A percentile compares a stretch with the other conserved stretches of the same genome.
Evolutionary conservation across 2,797 vertebrate species (phyloP).

Genomic region (Sebastes kiyomatsui): DNA sequence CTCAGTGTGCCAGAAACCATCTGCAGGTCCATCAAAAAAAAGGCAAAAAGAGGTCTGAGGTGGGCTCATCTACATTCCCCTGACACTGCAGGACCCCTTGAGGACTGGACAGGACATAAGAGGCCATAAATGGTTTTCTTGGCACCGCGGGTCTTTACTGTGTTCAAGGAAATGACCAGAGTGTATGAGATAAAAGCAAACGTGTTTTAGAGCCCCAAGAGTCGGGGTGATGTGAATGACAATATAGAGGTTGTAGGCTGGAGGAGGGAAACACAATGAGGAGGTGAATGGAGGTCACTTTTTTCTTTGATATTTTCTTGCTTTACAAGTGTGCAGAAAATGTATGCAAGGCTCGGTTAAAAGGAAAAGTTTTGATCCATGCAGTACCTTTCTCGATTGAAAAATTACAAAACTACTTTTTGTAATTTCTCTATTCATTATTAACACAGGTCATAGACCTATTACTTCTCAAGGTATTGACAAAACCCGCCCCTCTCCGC

Average conservation of each 20-base stretch:
- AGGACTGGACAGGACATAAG: slow-evolving; percentile 62
- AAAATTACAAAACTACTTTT: slow-evolving; percentile 43
- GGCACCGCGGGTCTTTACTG: slow-evolving; percentile 71
- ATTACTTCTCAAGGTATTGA: slow-evolving; percentile 66
- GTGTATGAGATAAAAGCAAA: slow-evolving; percentile 75
- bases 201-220: slow-evolving; percentile 59
- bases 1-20: slow-evolving; percentile 29
- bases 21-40: slow-evolving; percentile 40
- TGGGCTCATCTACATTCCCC: slow-evolving; percentile 71
- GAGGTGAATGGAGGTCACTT: not conserved
- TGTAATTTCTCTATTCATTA: slow-evolving; percentile 55
- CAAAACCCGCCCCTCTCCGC: slow-evolving; percentile 24
- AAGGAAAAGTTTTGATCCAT: slow-evolving; percentile 17
- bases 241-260: slow-evolving; percentile 26
- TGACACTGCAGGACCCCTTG: slow-evolving; percentile 57
- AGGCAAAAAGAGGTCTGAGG: slow-evolving; percentile 26
- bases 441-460: slow-evolving; percentile 50
- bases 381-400: not conserved
- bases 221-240: slow-evolving; percentile 49
- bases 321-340: not conserved
- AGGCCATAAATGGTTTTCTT: slow-evolving; percentile 74
- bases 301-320: not conserved
- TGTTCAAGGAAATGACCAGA: slow-evolving; percentile 70
- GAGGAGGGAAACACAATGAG: slow-evolving; percentile 3
- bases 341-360: not conserved